Percentiles rank a stretch among this genome's conserved stretches.
phyloP scores from a whole-genome alignment of 2,113 vertebrate genomes.

The Pygoscelis adeliae region DNA sequence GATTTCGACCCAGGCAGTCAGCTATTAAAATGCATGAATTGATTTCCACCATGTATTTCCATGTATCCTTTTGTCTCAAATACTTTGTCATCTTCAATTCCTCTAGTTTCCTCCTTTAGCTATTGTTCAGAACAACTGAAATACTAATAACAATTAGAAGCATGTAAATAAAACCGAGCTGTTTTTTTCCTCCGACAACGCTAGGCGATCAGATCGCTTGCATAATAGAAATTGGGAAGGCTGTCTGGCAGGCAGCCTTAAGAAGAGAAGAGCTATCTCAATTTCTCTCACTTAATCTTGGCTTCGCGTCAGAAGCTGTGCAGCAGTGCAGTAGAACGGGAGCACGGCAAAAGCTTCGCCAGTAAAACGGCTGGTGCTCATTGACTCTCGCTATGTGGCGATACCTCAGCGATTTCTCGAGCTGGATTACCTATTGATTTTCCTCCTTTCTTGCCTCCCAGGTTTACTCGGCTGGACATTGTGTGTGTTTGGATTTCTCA shows the following conservation, averaged over 20 bases:
- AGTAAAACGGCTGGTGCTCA: conserved; percentile 80
- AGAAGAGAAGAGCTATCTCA: conserved; percentile 77
- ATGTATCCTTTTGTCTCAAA: too few species aligned
- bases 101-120: too few species aligned
- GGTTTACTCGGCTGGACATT: conserved; percentile 77
- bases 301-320: conserved; percentile 92
- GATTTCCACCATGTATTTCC: too few species aligned
- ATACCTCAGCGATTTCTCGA: conserved; percentile 61
- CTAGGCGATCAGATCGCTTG: conserved; percentile 62
- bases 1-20: conserved; percentile 60
- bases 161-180: conserved; percentile 37
- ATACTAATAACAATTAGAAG: background rate
- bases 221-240: conserved; percentile 73
- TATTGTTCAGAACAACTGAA: conserved; percentile 55
- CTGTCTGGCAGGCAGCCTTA: conserved; percentile 79
- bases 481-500: conserved; percentile 86
- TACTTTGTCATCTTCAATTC: too few species aligned
- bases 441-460: conserved; percentile 78
- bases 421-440: conserved; percentile 79
- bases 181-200: background rate
- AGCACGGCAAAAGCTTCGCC: conserved; percentile 76
- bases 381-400: conserved; percentile 69
- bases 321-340: conserved; percentile 91
- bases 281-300: conserved; percentile 90
- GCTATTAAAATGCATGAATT: conserved; percentile 71